Evolutionary conservation across 1,140 invertebrate genomes (phyloP), one percentile per base, ranked within the genome.

Genomic region (Odontomachus brunneus): DNA sequence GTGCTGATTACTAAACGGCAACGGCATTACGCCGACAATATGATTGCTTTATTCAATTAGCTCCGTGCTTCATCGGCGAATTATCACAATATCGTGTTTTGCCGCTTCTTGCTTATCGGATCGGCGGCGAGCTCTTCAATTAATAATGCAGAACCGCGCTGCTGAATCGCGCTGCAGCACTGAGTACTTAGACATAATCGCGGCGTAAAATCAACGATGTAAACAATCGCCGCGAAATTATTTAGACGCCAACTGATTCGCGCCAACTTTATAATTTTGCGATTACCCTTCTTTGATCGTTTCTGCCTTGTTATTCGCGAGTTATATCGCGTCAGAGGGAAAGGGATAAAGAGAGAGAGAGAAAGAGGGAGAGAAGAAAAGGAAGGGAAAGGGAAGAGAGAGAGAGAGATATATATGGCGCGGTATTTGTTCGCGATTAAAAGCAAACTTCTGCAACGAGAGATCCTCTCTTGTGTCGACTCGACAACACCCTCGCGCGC

Each of bases 371-470:
- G n/a, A n/a, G n/a, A n/a, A n/a, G n/a, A n/a, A n/a, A n/a, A n/a
- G n/a, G n/a, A n/a, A n/a, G n/a, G n/a, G n/a, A n/a, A n/a, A n/a
- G n/a, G n/a, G n/a, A n/a, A n/a, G n/a, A n/a, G n/a, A n/a, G n/a
- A n/a, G 51, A 48, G n/a, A 55, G 75, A 75, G 60, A 65, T n/a
- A n/a, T n/a, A n/a, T n/a, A n/a, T 65, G 44, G 24, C 29, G 9
- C 17, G 48, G 53, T 78, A 66, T 86, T 86, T 86, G 72, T 83
- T 65, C 84, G 44, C 84, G 69, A 85, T 86, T 86, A 86, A 87
- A 86, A 83, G 78, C 78, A 48, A 73, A 65, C 81, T 82, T 73
- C 65, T 71, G 51, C 59, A 44, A 26, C 55, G 53, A n/a, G n/a
- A 51, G 63, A 65, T n/a, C 73, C 29, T 33, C 49, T 17, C 51